These are phyloP conservation scores for Polyploca ridens DNA, from an alignment of 2,888 invertebrate genomes.

Conservation along the genomic window DNA sequence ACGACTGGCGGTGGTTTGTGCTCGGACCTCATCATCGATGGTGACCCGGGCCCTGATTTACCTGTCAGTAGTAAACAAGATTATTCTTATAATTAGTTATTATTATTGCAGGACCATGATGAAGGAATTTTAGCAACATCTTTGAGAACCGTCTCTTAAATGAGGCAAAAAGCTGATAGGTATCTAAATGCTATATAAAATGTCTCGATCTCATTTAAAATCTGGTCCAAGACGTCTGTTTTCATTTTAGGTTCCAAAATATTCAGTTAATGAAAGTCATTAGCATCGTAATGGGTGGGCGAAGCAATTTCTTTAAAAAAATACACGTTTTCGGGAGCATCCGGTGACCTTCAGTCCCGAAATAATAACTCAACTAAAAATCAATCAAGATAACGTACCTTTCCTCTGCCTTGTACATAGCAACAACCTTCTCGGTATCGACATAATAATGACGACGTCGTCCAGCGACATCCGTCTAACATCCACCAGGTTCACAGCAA, in stretches of 20 bases:
- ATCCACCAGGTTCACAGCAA: slow-evolving; percentile 98
- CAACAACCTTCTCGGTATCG: slow-evolving; percentile 97
- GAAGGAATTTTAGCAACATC: too few relatives aligned
- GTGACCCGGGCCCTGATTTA: slow-evolving; percentile 82
- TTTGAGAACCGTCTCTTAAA: too few relatives aligned
- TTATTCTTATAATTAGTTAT: not conserved
- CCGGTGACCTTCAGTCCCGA: not conserved
- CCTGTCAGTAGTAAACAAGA: slow-evolving; percentile 47
- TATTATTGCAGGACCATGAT: too few relatives aligned
- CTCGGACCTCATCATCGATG: slow-evolving; percentile 86
- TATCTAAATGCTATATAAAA: too few relatives aligned
- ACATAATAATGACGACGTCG: slow-evolving; percentile 99
- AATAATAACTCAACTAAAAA: not conserved
- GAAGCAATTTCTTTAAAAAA: not conserved
- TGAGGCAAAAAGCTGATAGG: too few relatives aligned
- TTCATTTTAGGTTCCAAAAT: not conserved
- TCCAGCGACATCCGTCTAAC: slow-evolving; percentile 99
- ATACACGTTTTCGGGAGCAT: not conserved
- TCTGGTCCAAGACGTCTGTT: not conserved
- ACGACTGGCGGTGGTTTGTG: slow-evolving; percentile 97
- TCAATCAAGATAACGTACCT: slow-evolving; percentile 65
- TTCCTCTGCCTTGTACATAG: slow-evolving; percentile 95
- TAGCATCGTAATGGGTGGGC: not conserved
- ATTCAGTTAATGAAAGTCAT: too few relatives aligned
- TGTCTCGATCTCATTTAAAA: too few relatives aligned